Conservation (phyloP, 2,113 vertebrate species). For the Bathybates hornii region DNA sequence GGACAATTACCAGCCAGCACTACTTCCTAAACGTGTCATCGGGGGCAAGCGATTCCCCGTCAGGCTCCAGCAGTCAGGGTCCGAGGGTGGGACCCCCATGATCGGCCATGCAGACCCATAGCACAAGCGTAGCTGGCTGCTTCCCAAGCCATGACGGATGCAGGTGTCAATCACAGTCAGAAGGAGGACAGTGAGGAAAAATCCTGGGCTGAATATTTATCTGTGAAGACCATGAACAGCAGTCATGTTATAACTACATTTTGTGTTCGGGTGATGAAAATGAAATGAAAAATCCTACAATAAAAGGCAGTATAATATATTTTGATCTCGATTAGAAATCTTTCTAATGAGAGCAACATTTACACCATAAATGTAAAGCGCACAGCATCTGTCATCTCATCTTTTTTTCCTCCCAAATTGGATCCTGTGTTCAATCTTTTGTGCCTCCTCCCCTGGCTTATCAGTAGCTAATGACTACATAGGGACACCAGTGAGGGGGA, state of each 20-base stretch:
- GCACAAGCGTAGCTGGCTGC: conserved; percentile 46
- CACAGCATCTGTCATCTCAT: neutral
- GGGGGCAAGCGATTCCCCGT: conserved; percentile 20
- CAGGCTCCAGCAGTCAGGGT: conserved; percentile 16
- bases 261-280: neutral
- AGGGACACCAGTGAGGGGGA: conserved; percentile 32
- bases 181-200: neutral
- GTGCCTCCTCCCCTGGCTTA: conserved; percentile 11
- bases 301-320: neutral
- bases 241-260: neutral
- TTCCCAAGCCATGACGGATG: conserved; percentile 38
- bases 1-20: conserved; percentile 58
- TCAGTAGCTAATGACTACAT: conserved; percentile 55
- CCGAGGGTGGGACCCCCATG: conserved; percentile 32
- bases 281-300: neutral
- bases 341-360: neutral
- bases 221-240: neutral
- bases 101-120: conserved; percentile 52
- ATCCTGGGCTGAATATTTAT: conserved; percentile 4
- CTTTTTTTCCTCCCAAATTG: neutral
- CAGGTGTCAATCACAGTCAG: conserved; percentile 52
- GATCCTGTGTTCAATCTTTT: neutral
- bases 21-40: conserved; percentile 65
- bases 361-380: neutral
- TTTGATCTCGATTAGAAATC: conserved; percentile 13